Evolutionary conservation across 2,888 invertebrate species (phyloP), one percentile per base, ranked within the genome.

Genomic region (Anodontia alba): DNA sequence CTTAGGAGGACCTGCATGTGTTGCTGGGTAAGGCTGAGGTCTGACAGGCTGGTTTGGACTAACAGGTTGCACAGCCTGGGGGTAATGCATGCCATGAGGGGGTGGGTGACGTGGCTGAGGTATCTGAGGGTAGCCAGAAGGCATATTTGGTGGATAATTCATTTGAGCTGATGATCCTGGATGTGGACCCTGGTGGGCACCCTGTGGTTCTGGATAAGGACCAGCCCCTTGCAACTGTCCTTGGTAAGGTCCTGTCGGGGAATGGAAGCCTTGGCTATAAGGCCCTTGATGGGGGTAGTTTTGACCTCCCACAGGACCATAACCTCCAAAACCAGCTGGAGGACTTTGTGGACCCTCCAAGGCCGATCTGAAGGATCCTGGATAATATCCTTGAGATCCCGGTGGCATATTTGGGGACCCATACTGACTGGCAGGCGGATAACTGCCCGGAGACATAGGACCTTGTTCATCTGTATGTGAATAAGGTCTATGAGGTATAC

Each of bases 361-460:
- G 5, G 62, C 73, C 8, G 76, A 73, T 31, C 82, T 72, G 26
- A 73, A 83, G 17, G 75, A 71, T 17, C 79, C 76, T 26, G 73
- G 70, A 49, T 77, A 81, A 46, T 69, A 80, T 1, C 81, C 79
- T 33, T 42, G 76, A 12, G 77, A 70, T 3, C 74, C 72, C 42
- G 78, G 82, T 29, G 72, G 80, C 74, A 78, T 76, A 46, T 75
- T 71, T 54, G 78, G 81, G 0, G 80, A 67, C 42, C 43, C 20
- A 29, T 38, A 71, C 73, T 38, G 80, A 73, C 29, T 67, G 12
- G 38, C 38, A 15, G 82, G 85, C 29, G 73, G 62, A 62, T 81
- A 82, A 51, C 78, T 78, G 46, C 79, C 76, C 10, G 83, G 83
- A 43, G 86, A 80, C 76, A 82, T 68, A 20, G 86, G 76, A 42